These are phyloP conservation scores for Lytechinus variegatus DNA, from an alignment of 35 echinoderm and acorn worm species.

Conservation along the genomic window DNA sequence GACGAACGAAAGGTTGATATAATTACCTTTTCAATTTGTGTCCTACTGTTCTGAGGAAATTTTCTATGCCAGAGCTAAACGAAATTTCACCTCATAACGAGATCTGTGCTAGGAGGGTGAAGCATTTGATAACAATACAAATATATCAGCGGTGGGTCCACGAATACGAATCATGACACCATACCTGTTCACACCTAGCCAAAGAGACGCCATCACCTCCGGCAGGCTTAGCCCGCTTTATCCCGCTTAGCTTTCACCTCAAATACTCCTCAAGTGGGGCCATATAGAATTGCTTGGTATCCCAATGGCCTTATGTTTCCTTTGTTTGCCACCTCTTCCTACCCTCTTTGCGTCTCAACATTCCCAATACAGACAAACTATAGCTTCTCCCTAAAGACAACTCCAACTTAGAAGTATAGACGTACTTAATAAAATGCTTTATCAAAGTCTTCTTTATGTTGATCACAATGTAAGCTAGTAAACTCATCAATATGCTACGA, in stretches of 20 bases:
- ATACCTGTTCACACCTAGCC: conserved; percentile 49
- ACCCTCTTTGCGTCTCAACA: background rate
- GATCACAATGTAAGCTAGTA: too few species aligned
- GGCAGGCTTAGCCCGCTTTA: conserved; percentile 50
- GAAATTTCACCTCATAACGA: background rate
- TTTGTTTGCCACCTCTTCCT: background rate
- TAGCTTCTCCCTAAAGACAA: background rate
- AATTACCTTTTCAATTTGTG: background rate
- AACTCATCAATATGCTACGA: too few species aligned
- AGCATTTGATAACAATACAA: conserved; percentile 44
- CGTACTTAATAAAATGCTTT: too few species aligned
- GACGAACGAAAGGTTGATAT: background rate
- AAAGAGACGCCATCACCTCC: conserved; percentile 47
- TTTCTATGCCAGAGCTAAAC: background rate
- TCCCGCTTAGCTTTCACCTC: conserved; percentile 49
- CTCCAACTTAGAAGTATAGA: background rate
- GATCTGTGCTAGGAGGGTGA: background rate
- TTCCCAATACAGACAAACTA: background rate
- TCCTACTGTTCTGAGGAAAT: background rate
- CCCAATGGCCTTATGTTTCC: background rate
- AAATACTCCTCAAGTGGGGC: conserved; percentile 46
- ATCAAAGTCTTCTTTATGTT: too few species aligned
- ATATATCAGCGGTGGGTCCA: conserved; percentile 51
- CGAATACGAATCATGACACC: conserved; percentile 13
- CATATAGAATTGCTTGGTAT: conserved; percentile 36